Evolutionary conservation across 2,888 invertebrate species (phyloP), one percentile per base, ranked within the genome.

Genomic region (Molorchus minor): DNA sequence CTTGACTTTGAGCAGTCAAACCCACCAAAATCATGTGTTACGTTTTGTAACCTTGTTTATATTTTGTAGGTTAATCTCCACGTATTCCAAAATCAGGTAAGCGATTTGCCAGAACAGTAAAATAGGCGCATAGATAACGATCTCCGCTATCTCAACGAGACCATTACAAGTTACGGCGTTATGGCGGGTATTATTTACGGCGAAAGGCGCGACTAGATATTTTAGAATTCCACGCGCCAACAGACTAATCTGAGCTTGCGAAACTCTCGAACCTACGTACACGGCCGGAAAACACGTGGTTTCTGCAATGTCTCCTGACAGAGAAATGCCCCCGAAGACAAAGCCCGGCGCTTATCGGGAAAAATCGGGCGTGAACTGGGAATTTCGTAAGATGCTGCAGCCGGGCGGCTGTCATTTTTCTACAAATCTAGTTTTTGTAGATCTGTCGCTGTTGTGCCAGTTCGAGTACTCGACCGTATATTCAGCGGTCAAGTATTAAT

Each of bases 131-230:
- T 33, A 46, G 55, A 56, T 56, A 58, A 55, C 52, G 56, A 62
- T 62, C 56, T 58, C 35, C 43, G 53, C 55, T 49, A 49, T 61
- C 61, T 61, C 46, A 54, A 57, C 54, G 53, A 53, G 47, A 57
- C 44, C 61, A 57, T 54, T 61, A 61, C 61, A 51, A 57, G 57
- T 61, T 57, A 8, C 29, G 36, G 61, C 57, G 54, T 44, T 51
- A 44, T 40, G 56, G 56, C 51, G 29, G 56, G 21, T 46, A 54
- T 58, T 58, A 58, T 54, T 49, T 58, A 58, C 40, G 54, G 54
- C 44, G 45, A 56, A 62, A 70, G 70, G 67, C 55, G 67, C 66
- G 68, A 67, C 68, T 70, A 56, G 55, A 67, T 68, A 46, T 57
- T 67, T 67, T 16, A n/a, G 61, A 66, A 70, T 70, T 67, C 70